These are phyloP conservation scores for Gavia stellata DNA, from an alignment of 2,113 vertebrate species.

Conservation along the genomic window DNA sequence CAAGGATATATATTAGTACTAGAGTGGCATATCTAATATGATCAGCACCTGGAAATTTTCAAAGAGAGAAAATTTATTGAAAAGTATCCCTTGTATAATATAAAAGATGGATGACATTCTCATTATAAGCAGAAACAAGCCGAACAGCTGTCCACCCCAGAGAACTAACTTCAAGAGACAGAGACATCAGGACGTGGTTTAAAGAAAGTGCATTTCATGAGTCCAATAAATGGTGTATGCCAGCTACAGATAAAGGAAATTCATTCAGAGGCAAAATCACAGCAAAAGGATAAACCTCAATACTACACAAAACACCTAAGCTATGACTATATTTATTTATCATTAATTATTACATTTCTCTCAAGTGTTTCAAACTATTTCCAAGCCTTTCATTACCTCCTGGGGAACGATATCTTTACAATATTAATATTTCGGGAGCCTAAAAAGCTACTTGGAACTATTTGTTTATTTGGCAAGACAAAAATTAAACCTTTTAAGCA, in stretches of 20 bases:
- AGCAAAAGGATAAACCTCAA: background rate
- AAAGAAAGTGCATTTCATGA: background rate
- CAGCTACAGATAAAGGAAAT: background rate
- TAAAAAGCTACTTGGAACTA: background rate
- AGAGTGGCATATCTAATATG: background rate
- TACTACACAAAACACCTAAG: background rate
- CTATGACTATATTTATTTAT: background rate
- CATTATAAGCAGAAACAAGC: background rate
- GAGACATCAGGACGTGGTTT: background rate
- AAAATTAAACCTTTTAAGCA: background rate
- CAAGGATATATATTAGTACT: background rate
- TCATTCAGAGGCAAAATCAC: background rate
- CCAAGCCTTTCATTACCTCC: background rate
- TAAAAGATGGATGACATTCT: background rate
- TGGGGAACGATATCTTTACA: background rate
- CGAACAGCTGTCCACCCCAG: background rate
- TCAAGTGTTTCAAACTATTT: background rate
- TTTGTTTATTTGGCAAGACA: background rate
- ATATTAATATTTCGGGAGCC: fast-evolving
- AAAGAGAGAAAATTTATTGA: background rate
- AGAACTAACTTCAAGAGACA: background rate
- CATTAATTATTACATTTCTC: background rate
- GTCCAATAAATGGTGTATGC: background rate
- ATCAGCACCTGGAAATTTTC: background rate
- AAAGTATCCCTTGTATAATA: background rate